Evolutionary conservation across 2,797 vertebrate genomes (phyloP).

Genomic region (Nannoperca australis): DNA sequence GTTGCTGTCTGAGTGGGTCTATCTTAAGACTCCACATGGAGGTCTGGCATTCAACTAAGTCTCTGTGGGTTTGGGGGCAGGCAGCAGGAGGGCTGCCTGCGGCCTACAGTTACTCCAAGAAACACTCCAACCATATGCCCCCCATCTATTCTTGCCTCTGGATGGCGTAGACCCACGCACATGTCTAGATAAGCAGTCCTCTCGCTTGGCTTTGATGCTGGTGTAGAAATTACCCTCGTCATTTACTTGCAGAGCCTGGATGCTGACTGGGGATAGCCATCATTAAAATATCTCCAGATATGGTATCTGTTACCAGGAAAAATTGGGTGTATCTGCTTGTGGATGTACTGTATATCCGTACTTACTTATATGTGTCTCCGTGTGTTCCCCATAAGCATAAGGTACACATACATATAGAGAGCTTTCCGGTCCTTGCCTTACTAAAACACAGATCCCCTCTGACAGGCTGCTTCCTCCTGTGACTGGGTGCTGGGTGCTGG

Average conservation of each 20-base stretch:
- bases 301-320: constrained; percentile 24
- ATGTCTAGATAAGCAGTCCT: constrained; percentile 72
- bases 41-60: constrained; percentile 84
- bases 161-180: constrained; percentile 62
- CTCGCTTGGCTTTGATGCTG: constrained; percentile 61
- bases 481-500: constrained; percentile 64
- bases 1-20: constrained; percentile 82
- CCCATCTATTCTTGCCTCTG: constrained; percentile 75
- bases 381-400: background rate
- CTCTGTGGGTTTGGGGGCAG: constrained; percentile 77
- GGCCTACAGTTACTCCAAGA: constrained; percentile 77
- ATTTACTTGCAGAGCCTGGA: constrained; percentile 28
- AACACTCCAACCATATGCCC: constrained; percentile 66
- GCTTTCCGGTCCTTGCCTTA: constrained; percentile 31
- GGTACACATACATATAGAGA: constrained; percentile 6
- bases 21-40: constrained; percentile 86
- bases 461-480: constrained; percentile 66
- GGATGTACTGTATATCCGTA: background rate
- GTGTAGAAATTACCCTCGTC: constrained; percentile 46
- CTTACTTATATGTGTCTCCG: background rate
- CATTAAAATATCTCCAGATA: constrained; percentile 20
- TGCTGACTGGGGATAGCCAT: constrained; percentile 22
- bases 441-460: constrained; percentile 39
- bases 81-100: constrained; percentile 75
- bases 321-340: constrained; percentile 8